These are phyloP conservation scores for Drosophila tsacasi DNA, from an alignment of 1,140 invertebrate genomes.

Conservation along the genomic window DNA sequence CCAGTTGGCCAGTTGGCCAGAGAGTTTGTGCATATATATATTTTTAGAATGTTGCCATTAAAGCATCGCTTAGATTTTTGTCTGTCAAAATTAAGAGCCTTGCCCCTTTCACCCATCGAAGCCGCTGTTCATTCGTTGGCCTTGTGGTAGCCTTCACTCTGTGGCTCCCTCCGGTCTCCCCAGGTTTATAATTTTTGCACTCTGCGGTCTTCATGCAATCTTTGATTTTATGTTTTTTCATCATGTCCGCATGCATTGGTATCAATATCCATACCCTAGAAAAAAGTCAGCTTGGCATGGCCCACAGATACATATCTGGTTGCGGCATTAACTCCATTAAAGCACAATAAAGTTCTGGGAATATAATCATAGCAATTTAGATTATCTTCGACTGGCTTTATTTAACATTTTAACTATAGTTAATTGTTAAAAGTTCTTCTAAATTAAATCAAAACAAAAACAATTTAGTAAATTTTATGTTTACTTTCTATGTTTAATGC, in stretches of 20 bases:
- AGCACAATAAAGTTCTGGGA: background rate
- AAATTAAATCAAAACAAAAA: background rate
- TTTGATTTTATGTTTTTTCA: conserved; percentile 66
- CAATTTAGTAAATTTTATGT: background rate
- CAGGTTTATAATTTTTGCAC: conserved; percentile 5
- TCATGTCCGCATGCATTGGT: conserved; percentile 16
- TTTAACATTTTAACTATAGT: background rate
- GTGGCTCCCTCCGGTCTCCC: background rate
- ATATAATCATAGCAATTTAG: conserved; percentile 9
- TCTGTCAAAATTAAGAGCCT: background rate
- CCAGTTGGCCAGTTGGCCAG: background rate
- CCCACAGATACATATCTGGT: background rate
- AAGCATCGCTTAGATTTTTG: conserved; percentile 37
- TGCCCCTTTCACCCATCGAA: conserved; percentile 24
- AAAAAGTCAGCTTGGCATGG: background rate
- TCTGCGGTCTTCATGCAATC: conserved; percentile 16
- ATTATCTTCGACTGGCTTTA: background rate
- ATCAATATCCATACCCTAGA: conserved; percentile 21
- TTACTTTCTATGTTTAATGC: background rate
- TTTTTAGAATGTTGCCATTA: conserved; percentile 40
- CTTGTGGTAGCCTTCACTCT: conserved; percentile 5
- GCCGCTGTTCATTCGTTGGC: background rate
- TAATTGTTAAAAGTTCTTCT: background rate
- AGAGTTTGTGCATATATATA: conserved; percentile 25
- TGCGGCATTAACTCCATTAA: background rate